Conservation (phyloP, 2,797 vertebrate genomes). For the Centropyge bicolor region DNA sequence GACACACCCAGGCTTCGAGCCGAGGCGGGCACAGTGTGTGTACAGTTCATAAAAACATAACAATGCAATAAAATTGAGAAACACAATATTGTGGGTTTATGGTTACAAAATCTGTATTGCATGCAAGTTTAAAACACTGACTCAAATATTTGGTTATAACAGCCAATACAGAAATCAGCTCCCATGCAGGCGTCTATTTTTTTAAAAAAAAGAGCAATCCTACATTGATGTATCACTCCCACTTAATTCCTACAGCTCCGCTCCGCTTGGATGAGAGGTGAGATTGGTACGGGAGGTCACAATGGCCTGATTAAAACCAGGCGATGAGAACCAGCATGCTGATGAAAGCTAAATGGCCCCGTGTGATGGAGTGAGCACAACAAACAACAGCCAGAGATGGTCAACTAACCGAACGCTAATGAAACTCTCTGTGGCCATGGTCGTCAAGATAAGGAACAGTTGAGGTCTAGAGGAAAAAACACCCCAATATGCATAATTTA, state of each 20-base stretch:
- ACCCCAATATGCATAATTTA: conserved; percentile 53
- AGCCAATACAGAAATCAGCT: background rate
- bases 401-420: conserved; percentile 69
- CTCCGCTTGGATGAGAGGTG: conserved; percentile 19
- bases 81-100: background rate
- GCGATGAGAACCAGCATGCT: conserved; percentile 50
- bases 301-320: conserved; percentile 72
- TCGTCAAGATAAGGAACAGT: conserved; percentile 48
- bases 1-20: background rate
- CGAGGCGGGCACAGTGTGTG: background rate
- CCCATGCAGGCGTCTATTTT: background rate
- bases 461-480: conserved; percentile 35
- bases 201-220: background rate
- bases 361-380: conserved; percentile 70
- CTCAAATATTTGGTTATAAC: background rate
- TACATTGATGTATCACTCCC: conserved; percentile 6
- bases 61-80: background rate
- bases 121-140: background rate
- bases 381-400: conserved; percentile 63
- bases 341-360: conserved; percentile 69
- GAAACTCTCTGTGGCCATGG: conserved; percentile 61
- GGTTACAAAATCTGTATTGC: background rate
- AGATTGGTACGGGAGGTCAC: conserved; percentile 58
- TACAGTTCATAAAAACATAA: background rate
- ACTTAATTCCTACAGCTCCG: conserved; percentile 12